Conservation (phyloP, 2,113 vertebrate species). For the Cervus canadensis region DNA sequence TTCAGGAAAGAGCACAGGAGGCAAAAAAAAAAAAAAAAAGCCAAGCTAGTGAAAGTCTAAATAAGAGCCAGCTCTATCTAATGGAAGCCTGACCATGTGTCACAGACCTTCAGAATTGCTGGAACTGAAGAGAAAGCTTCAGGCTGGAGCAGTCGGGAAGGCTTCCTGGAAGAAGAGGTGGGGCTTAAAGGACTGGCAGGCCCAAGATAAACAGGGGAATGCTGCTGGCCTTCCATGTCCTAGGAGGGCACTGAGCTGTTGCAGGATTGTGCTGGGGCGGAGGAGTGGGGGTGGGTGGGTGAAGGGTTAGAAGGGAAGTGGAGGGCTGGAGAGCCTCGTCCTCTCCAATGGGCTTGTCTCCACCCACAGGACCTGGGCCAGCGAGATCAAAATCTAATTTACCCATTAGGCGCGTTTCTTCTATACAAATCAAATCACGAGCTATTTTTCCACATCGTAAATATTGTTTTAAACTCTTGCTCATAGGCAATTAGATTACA, state of each 20-base stretch:
- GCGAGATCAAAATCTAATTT: slow-evolving; percentile 73
- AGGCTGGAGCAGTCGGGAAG: background rate
- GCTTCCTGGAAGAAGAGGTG: background rate
- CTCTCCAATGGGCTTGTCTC: slow-evolving; percentile 8
- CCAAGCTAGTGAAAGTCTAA: background rate
- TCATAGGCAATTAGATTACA: slow-evolving; percentile 77
- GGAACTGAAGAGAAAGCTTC: background rate
- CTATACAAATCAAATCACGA: slow-evolving; percentile 76
- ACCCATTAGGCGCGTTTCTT: slow-evolving; percentile 75
- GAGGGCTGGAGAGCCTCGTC: background rate
- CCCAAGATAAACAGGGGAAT: background rate
- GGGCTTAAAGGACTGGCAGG: background rate
- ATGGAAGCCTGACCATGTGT: background rate
- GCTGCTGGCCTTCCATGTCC: background rate
- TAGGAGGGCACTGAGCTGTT: background rate
- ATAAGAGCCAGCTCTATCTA: background rate
- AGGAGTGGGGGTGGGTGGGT: accelerated
- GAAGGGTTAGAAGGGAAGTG: too few relatives aligned
- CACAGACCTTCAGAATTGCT: background rate
- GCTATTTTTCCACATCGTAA: slow-evolving; percentile 76
- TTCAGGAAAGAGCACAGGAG: background rate
- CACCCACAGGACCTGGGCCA: slow-evolving; percentile 52
- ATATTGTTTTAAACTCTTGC: slow-evolving; percentile 78
- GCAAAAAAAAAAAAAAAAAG: background rate
- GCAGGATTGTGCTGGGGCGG: background rate